Conservation (phyloP, 2,888 invertebrate species). For the Diarsia mendica region DNA sequence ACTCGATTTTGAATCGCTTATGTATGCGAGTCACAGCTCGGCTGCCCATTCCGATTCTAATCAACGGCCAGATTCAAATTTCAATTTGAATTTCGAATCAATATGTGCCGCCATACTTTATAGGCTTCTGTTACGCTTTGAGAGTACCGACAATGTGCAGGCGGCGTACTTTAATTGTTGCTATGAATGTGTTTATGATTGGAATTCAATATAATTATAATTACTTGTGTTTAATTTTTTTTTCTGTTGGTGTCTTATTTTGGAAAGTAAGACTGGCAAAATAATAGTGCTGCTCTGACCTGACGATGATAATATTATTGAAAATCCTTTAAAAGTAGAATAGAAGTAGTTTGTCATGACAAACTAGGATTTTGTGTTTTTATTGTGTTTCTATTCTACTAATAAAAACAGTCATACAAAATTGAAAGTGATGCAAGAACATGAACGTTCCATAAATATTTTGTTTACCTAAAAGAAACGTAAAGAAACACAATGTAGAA, state of each 20-base stretch:
- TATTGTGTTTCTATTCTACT: not conserved
- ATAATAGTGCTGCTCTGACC: not conserved
- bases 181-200: slow-evolving; percentile 1
- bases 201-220: not conserved
- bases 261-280: not conserved
- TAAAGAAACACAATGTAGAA: not conserved
- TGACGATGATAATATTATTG: not conserved
- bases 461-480: not conserved
- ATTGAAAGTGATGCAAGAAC: not conserved
- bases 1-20: slow-evolving; percentile 66
- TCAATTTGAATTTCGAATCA: slow-evolving; percentile 68
- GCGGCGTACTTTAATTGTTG: not conserved
- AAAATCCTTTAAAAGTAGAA: not conserved
- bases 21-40: slow-evolving; percentile 67
- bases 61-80: slow-evolving; percentile 69
- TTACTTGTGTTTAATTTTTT: not conserved
- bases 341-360: not conserved
- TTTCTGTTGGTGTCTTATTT: not conserved
- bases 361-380: too few species aligned
- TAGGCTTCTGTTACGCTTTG: slow-evolving; percentile 48
- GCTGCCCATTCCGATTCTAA: slow-evolving; percentile 67
- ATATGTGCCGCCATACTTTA: slow-evolving; percentile 65
- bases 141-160: slow-evolving; percentile 26
- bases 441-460: not conserved
- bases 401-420: not conserved